Percentiles rank a stretch among this genome's conserved stretches.
Evolutionary conservation across 2,797 vertebrate species (phyloP).

Genomic region (Helostoma temminkii): DNA sequence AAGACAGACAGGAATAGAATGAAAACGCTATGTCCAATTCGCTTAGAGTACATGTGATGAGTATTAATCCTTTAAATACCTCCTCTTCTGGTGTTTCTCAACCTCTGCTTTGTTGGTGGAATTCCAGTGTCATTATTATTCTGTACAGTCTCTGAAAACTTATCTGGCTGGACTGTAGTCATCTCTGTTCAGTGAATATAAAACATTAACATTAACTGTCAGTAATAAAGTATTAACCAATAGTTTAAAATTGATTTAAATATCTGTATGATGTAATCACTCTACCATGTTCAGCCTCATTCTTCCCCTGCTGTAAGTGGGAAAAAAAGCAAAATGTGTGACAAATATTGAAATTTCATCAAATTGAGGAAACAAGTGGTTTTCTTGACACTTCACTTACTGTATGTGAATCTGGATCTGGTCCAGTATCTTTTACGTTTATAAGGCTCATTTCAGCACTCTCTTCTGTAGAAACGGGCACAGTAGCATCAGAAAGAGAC

Average conservation of each 20-base stretch:
- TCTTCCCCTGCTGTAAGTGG: constrained; percentile 36
- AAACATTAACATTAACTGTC: background rate
- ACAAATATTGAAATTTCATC: background rate
- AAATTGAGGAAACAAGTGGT: background rate
- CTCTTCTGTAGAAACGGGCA: constrained; percentile 23
- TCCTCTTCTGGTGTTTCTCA: constrained; percentile 41
- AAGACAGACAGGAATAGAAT: constrained; percentile 3
- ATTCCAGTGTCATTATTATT: constrained; percentile 11
- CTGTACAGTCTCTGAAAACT: constrained; percentile 6
- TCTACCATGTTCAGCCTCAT: constrained; percentile 62
- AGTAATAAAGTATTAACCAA: background rate
- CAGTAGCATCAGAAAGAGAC: constrained; percentile 5
- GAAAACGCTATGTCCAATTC: constrained; percentile 1
- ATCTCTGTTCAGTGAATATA: constrained; percentile 41
- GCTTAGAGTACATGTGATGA: background rate
- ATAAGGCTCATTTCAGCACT: background rate
- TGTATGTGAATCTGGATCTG: background rate
- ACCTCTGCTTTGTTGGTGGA: constrained; percentile 38
- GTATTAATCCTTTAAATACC: constrained; percentile 45
- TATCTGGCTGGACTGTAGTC: constrained; percentile 52
- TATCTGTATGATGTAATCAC: background rate
- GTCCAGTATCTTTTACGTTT: background rate
- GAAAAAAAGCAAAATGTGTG: constrained; percentile 5
- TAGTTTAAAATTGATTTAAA: background rate
- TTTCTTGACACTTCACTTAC: constrained; percentile 36